Base-by-base conservation (phyloP, 2,888 invertebrate species). In the Athalia circularis region DNA sequence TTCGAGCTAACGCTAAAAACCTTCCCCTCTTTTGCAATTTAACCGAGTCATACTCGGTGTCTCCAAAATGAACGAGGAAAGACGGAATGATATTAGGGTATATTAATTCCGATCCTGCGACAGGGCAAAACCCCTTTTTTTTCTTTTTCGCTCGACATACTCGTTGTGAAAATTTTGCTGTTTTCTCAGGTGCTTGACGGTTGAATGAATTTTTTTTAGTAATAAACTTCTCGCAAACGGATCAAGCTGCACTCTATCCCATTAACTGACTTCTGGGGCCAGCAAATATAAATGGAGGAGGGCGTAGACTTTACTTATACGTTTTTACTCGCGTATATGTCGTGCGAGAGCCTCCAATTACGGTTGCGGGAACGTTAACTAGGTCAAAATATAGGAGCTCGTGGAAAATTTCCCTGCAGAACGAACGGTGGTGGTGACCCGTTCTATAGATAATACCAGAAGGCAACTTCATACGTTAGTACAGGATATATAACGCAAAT, bases 341-440 rank as follows among this genome's bases (percentile, higher is more conserved):
- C 52, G 72, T 7, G 45, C 50, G 57, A 52, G 15, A 59, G 47
- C 59, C 57, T 57, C 29, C 29, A 29, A 29, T 47, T 59, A 72
- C 57, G 57, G 59, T 59, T 72, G 59, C 59, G 68, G 68, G 68
- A 47, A 59, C 45, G 59, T 11, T 72, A 72, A 72, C 57, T 72
- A 59, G 72, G 57, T 72, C 57, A 59, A 52, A 72, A 47, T 29
- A 29, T 72, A 57, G 72, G 45, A 13, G 59, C 47, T 45, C 45
- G 13, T 6, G 47, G 47, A 9, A 57, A 59, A 72, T 72, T 59
- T 29, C 29, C 29, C 45, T 3, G 59, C 13, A 6, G 13, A 29
- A 29, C 29, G 29, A 29, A 29, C 29, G 29, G 29, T 29, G 29
- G 29, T 29, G 29, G 29, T 29, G 29, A 29, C 29, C 29, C 29